phyloP scores from a whole-genome alignment of 2,888 invertebrate species.

The Drosophila gaucha region DNA sequence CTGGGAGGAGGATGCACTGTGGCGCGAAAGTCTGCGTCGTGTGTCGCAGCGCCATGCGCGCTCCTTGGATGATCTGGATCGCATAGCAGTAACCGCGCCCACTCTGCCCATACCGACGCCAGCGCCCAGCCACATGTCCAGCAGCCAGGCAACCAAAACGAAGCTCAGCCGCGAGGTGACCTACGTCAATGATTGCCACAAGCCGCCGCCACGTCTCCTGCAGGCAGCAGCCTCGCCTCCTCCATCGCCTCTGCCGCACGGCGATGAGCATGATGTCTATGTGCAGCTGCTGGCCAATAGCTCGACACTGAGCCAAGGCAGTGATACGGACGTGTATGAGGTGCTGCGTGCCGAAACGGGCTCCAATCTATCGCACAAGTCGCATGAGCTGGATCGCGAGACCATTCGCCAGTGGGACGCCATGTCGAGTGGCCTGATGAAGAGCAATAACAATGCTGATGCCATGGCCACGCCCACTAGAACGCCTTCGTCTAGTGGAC shows the following conservation, averaged over 20 bases:
- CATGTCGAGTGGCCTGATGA: constrained; percentile 92
- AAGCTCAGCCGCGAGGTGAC: constrained; percentile 90
- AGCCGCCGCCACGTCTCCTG: constrained; percentile 83
- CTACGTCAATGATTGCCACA: constrained; percentile 90
- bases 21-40: constrained; percentile 91
- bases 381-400: constrained; percentile 91
- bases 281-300: constrained; percentile 74
- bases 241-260: constrained; percentile 7
- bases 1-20: constrained; percentile 93
- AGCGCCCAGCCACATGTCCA: constrained; percentile 32
- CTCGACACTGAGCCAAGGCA: constrained; percentile 17
- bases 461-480: constrained; percentile 1
- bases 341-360: constrained; percentile 83
- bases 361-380: constrained; percentile 84
- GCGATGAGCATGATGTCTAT: constrained; percentile 82
- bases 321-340: constrained; percentile 83
- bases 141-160: constrained; percentile 69
- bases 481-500: constrained; percentile 34
- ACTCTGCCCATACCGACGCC: constrained; percentile 35
- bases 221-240: constrained; percentile 42
- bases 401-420: constrained; percentile 95
- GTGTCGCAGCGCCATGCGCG: constrained; percentile 93
- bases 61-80: constrained; percentile 92
- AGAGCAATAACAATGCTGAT: constrained; percentile 77
- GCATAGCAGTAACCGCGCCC: constrained; percentile 73